These are phyloP conservation scores for Leucophora obtusa DNA, from an alignment of 2,888 invertebrate genomes.

Conservation along the genomic window DNA sequence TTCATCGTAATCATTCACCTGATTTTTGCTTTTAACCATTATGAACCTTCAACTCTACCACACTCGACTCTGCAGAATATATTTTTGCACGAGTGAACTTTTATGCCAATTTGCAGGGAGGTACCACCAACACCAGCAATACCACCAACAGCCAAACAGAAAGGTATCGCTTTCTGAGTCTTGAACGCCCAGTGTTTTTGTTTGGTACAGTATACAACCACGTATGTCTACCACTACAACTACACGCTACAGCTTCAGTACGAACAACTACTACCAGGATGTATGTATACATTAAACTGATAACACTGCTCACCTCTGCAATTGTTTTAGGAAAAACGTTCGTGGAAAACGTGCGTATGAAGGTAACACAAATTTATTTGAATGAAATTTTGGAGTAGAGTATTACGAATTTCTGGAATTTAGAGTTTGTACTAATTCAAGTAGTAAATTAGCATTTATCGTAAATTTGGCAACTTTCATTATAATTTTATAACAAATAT, in stretches of 20 bases:
- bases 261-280: slow-evolving; percentile 21
- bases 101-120: slow-evolving; percentile 41
- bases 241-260: not conserved
- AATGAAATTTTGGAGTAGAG: too few relatives aligned
- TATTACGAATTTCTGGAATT: too few relatives aligned
- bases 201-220: not conserved
- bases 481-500: too few relatives aligned
- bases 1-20: slow-evolving; percentile 51
- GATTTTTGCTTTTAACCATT: slow-evolving; percentile 28
- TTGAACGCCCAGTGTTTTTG: not conserved
- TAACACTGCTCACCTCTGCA: slow-evolving; percentile 26
- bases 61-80: not conserved
- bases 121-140: not conserved
- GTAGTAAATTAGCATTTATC: too few relatives aligned
- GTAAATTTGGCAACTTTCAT: too few relatives aligned
- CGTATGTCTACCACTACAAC: not conserved
- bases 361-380: too few relatives aligned
- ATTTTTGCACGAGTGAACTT: slow-evolving; percentile 35
- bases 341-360: not conserved
- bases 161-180: not conserved
- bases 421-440: too few relatives aligned
- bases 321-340: slow-evolving; percentile 12
- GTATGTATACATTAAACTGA: slow-evolving; percentile 36
- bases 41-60: slow-evolving; percentile 7
- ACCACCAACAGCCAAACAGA: not conserved